Percentiles rank a stretch among this genome's conserved stretches.
Conservation (phyloP, 2,797 vertebrate species). For the Calcarius lapponicus region DNA sequence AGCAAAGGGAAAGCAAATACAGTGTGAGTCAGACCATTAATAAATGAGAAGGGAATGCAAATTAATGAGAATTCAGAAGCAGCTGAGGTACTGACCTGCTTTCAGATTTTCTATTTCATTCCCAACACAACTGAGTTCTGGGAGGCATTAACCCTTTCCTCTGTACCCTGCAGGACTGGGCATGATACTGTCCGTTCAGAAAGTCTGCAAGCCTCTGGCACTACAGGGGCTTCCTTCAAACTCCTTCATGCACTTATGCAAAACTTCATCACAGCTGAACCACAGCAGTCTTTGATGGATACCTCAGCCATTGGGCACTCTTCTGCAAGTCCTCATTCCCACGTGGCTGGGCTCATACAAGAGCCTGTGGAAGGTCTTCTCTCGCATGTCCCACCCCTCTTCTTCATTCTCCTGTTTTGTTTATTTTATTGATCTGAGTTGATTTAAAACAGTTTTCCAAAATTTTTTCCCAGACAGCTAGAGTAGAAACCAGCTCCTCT, state of each 20-base stretch:
- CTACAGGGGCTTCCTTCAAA: neutral
- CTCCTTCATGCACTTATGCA: neutral
- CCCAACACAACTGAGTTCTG: neutral
- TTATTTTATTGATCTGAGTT: neutral
- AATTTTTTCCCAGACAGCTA: neutral
- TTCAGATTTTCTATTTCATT: conserved; percentile 10
- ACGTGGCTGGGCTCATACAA: neutral
- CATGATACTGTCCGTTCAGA: fast-evolving
- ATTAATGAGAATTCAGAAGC: conserved; percentile 64
- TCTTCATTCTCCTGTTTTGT: neutral
- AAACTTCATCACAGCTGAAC: neutral
- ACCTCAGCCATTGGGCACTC: fast-evolving
- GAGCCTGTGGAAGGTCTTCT: neutral
- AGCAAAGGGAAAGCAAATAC: conserved; percentile 63
- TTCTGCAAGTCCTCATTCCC: neutral
- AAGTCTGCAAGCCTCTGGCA: neutral
- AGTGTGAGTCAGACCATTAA: conserved; percentile 63
- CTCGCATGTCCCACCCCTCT: neutral
- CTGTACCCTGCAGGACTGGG: neutral
- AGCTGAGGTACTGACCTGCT: conserved; percentile 54
- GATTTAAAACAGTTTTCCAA: neutral
- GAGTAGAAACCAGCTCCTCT: neutral
- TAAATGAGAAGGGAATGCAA: conserved; percentile 47
- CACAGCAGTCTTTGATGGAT: neutral
- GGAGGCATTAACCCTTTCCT: conserved; percentile 37